Conservation (phyloP, 2,888 invertebrate genomes). For the Orthonevra nobilis region DNA sequence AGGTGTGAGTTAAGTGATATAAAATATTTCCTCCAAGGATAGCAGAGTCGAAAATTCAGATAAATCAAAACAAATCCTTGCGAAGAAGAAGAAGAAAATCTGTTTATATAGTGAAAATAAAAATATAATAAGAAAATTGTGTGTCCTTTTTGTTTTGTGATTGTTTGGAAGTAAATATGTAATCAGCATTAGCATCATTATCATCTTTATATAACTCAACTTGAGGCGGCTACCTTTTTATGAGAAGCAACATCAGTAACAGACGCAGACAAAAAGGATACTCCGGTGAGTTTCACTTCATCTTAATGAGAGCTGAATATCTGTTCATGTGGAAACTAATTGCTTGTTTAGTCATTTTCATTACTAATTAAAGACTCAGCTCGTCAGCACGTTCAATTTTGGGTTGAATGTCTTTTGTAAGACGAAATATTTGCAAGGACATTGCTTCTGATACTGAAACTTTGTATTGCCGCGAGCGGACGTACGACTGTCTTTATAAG, state of each 20-base stretch:
- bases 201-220: conserved; percentile 39
- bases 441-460: too few relatives aligned
- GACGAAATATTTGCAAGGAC: too few relatives aligned
- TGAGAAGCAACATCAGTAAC: conserved; percentile 6
- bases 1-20: too few relatives aligned
- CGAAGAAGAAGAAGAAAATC: too few relatives aligned
- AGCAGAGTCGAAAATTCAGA: too few relatives aligned
- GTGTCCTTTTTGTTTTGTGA: conserved; percentile 23
- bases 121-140: background rate
- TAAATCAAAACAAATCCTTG: too few relatives aligned
- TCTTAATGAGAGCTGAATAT: conserved; percentile 24
- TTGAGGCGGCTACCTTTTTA: conserved; percentile 9
- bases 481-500: too few relatives aligned
- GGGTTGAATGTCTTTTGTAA: too few relatives aligned
- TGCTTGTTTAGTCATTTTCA: conserved; percentile 24
- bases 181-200: conserved; percentile 21
- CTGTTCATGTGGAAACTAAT: conserved; percentile 12
- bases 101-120: background rate
- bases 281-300: conserved; percentile 39
- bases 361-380: conserved; percentile 26
- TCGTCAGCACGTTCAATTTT: conserved; percentile 5
- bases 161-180: conserved; percentile 18
- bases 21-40: too few relatives aligned
- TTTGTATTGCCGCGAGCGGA: too few relatives aligned
- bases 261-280: conserved; percentile 23